phyloP scores from a whole-genome alignment of 2,113 vertebrate genomes.

The Onychostruthus taczanowskii region DNA sequence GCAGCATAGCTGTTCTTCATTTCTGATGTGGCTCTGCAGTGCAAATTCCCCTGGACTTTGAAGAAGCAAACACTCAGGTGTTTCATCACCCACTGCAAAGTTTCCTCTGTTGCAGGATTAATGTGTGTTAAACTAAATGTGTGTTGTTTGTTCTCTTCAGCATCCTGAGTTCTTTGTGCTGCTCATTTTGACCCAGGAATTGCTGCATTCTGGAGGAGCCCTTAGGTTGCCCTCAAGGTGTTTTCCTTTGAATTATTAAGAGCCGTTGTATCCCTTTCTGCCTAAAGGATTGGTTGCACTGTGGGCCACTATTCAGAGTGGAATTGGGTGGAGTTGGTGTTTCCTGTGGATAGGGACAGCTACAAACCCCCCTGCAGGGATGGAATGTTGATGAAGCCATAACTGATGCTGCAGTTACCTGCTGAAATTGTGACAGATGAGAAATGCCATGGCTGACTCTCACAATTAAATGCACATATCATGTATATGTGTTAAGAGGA shows the following conservation, averaged over 20 bases:
- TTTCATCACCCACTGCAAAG: background rate
- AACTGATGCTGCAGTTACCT: background rate
- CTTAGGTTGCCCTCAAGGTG: background rate
- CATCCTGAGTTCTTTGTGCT: background rate
- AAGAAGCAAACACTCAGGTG: background rate
- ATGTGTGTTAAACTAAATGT: background rate
- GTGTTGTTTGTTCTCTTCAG: background rate
- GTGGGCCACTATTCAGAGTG: too few relatives aligned
- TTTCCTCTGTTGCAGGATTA: background rate
- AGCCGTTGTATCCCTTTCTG: background rate
- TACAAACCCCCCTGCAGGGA: background rate
- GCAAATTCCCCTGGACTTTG: background rate
- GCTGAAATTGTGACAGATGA: background rate
- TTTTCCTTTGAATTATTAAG: background rate
- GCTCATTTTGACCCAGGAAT: too few relatives aligned
- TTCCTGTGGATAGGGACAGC: background rate
- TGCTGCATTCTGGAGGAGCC: background rate
- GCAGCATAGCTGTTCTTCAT: background rate
- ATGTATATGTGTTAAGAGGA: background rate
- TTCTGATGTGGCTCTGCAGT: background rate
- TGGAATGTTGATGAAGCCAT: background rate
- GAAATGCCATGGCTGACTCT: background rate
- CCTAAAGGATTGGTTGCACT: accelerated
- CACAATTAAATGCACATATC: background rate
- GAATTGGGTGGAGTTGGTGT: background rate